A percentile compares a stretch with the other conserved stretches of the same genome.
Evolutionary conservation across 2,888 invertebrate genomes (phyloP).

Genomic region (Dendrolimus pini): DNA sequence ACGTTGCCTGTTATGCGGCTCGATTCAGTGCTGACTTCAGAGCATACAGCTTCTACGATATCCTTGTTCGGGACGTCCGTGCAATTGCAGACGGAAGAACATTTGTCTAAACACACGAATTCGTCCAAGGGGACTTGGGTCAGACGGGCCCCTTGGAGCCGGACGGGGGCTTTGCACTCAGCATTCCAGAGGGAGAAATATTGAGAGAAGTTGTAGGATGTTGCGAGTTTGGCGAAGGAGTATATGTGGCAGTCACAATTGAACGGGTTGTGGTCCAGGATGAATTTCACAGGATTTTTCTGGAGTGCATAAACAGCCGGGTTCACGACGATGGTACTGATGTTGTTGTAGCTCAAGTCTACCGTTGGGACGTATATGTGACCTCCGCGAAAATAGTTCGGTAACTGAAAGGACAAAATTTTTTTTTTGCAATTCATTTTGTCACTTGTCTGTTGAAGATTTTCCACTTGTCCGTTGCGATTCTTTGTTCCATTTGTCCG

Average conservation of each 20-base stretch:
- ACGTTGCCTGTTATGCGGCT: background rate
- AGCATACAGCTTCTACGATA: slow-evolving; percentile 10
- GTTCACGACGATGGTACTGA: slow-evolving; percentile 6
- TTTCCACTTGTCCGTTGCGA: no score
- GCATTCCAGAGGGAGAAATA: slow-evolving; percentile 4
- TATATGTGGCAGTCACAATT: slow-evolving; percentile 16
- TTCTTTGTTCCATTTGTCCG: no score
- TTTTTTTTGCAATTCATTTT: no score
- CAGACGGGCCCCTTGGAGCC: slow-evolving; percentile 1
- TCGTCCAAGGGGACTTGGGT: background rate
- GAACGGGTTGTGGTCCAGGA: slow-evolving; percentile 16
- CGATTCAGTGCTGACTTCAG: slow-evolving; percentile 3
- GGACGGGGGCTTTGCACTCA: slow-evolving; percentile 7
- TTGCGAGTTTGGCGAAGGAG: slow-evolving; percentile 4
- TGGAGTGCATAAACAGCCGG: background rate
- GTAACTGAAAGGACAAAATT: slow-evolving; percentile 5
- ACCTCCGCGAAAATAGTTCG: slow-evolving; percentile 13
- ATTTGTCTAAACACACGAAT: slow-evolving; percentile 10
- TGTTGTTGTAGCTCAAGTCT: slow-evolving; percentile 13
- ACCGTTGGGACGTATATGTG: slow-evolving; percentile 3
- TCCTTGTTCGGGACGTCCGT: background rate
- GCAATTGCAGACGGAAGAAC: slow-evolving; percentile 5
- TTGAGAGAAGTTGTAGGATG: background rate
- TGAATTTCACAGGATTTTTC: background rate
- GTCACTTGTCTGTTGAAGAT: no score